Base-by-base conservation (phyloP, 2,888 invertebrate species). In the Ceramica pisi region DNA sequence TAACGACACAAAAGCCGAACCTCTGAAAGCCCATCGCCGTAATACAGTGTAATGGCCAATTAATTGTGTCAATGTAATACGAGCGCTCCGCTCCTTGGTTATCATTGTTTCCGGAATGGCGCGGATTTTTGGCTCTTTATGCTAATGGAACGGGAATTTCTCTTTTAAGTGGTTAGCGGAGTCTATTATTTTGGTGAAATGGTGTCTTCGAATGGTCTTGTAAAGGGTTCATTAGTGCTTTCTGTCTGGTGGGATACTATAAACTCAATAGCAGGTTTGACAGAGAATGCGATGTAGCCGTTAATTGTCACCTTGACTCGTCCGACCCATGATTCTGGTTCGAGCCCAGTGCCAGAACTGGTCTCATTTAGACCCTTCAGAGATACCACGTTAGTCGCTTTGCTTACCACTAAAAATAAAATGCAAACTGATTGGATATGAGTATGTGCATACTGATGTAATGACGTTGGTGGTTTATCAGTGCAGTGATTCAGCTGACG, bases 51-150 rank as follows among this genome's bases (percentile, higher is more conserved):
- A 84, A 82, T 84, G 72, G 73, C 62, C 69, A 75, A 78, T 74
- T 83, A 84, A 84, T 84, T 82, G 75, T 75, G 79, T 74, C 75
- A 78, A 82, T 71, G 82, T 78, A 75, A 78, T 75, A 61, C 66
- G 71, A 75, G 10, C 73, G 53, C 67, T 60, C 64, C 67, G 64
- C 80, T 79, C 80, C 74, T 79, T 67, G 67, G 61, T 67, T 78
- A 82, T 62, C 71, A 82, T 71, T 71, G 63, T 78, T 79, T 71
- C 75, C 69, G 69, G 68, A 78, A 78, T 41, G 46, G 59, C 63
- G 51, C 48, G 55, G 48, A 66, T 63, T 78, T 71, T 78, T 61
- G 61, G 56, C n/a, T 31, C 38, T 77, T 71, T 75, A 74, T 63
- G 67, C 41, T 75, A 78, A 78, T 78, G 55, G 76, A 75, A 65